Percentiles rank a stretch among this genome's conserved stretches.
Evolutionary conservation across 2,888 invertebrate genomes (phyloP).

Genomic region (Abrostola triplasia): DNA sequence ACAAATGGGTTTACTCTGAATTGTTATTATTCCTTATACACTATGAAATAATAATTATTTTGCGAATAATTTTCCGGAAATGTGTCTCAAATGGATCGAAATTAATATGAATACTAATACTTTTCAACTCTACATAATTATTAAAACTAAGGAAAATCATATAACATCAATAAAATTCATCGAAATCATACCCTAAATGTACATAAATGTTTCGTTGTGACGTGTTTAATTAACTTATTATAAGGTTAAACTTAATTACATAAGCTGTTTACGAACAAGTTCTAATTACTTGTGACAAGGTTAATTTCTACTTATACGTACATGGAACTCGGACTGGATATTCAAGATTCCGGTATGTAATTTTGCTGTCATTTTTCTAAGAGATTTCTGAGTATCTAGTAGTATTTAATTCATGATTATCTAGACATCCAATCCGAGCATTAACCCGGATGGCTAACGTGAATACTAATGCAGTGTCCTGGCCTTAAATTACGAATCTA

Average conservation of each 20-base stretch:
- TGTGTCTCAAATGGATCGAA: too few relatives aligned
- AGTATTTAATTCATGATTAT: background rate
- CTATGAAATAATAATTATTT: too few relatives aligned
- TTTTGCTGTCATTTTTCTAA: background rate
- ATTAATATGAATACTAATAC: too few relatives aligned
- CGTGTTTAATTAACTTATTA: slow-evolving; percentile 34
- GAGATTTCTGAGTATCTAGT: background rate
- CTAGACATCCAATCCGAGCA: background rate
- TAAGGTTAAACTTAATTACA: slow-evolving; percentile 20
- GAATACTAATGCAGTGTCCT: too few relatives aligned
- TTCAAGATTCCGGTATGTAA: slow-evolving; percentile 4
- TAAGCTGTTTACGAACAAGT: slow-evolving; percentile 17
- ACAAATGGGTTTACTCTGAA: background rate
- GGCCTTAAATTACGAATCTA: too few relatives aligned
- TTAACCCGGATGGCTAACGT: background rate
- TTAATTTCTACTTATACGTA: slow-evolving; percentile 18
- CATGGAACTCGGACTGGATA: slow-evolving; percentile 28
- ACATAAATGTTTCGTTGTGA: slow-evolving; percentile 7
- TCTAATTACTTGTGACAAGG: slow-evolving; percentile 17
- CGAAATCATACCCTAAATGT: slow-evolving; percentile 6
- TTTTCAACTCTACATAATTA: too few relatives aligned
- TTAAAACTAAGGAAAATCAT: background rate
- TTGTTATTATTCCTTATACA: background rate
- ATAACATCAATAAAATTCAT: too few relatives aligned
- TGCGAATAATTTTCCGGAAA: too few relatives aligned